Evolutionary conservation across 2,888 invertebrate species (phyloP).

Genomic region (Encarsia formosa): DNA sequence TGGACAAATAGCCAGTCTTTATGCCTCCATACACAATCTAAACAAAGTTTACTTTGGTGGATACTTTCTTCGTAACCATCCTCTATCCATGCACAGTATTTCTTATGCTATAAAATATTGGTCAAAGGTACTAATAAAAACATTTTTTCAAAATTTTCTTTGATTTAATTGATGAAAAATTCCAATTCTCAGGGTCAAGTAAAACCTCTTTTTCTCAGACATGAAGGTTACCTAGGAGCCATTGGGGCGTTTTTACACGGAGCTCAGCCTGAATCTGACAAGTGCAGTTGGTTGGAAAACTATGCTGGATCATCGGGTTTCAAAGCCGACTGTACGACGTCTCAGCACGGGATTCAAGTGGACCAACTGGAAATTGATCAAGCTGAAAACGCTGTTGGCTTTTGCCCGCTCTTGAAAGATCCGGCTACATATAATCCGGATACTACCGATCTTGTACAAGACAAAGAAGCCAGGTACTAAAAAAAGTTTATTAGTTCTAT

Average conservation of each 20-base stretch:
- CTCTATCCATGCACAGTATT: constrained; percentile 66
- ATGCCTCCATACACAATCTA: constrained; percentile 62
- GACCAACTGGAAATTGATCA: constrained; percentile 51
- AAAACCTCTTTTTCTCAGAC: constrained; percentile 63
- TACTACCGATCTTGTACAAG: constrained; percentile 82
- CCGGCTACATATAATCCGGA: constrained; percentile 83
- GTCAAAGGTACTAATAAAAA: constrained; percentile 53
- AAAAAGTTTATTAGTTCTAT: constrained; percentile 5
- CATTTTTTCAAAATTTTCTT: constrained; percentile 1
- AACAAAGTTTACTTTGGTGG: constrained; percentile 66
- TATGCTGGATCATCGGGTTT: constrained; percentile 64
- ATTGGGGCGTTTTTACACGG: constrained; percentile 68
- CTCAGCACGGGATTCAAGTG: constrained; percentile 46
- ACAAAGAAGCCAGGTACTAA: constrained; percentile 71
- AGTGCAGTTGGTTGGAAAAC: constrained; percentile 66
- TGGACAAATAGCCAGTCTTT: constrained; percentile 67
- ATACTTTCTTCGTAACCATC: constrained; percentile 66
- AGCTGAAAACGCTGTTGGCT: constrained; percentile 55
- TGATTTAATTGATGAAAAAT: background rate
- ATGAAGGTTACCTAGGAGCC: constrained; percentile 68
- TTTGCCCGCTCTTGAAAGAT: constrained; percentile 74
- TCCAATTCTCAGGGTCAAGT: constrained; percentile 53
- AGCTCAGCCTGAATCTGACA: constrained; percentile 57
- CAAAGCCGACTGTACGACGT: constrained; percentile 51
- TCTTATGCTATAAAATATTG: constrained; percentile 66